Evolutionary conservation across 2,113 vertebrate genomes (phyloP).

Genomic region (Eretmochelys imbricata): DNA sequence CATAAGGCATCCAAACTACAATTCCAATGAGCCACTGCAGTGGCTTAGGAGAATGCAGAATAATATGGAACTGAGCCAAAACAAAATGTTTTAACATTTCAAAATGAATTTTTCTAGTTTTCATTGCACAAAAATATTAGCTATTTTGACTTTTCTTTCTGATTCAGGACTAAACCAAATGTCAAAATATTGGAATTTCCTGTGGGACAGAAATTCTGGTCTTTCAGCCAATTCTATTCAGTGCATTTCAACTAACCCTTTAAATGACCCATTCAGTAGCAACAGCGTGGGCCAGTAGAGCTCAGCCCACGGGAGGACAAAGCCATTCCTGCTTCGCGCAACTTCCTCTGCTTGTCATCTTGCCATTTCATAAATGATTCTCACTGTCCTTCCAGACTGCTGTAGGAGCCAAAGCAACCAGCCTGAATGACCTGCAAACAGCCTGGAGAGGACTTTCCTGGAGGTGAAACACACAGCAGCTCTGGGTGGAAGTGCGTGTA

Average conservation of each 20-base stretch:
- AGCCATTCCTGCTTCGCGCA: neutral
- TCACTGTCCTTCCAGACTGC: conserved; percentile 79
- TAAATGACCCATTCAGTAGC: neutral
- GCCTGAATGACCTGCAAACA: conserved; percentile 52
- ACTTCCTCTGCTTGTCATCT: neutral
- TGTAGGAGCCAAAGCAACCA: conserved; percentile 81
- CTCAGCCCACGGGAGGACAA: rapidly evolving
- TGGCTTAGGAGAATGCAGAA: neutral
- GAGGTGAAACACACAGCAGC: conserved; percentile 82
- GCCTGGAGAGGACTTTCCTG: conserved; percentile 90
- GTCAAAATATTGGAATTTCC: neutral
- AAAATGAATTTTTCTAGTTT: neutral
- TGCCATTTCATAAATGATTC: neutral
- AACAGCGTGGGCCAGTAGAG: neutral
- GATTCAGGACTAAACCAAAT: neutral
- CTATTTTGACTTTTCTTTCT: neutral
- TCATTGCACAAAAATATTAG: neutral
- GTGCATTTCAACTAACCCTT: neutral
- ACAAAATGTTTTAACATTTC: neutral
- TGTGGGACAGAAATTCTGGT: neutral
- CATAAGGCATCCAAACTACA: neutral
- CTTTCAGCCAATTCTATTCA: neutral
- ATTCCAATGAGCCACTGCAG: neutral
- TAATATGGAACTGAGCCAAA: neutral
- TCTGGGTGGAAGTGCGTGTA: rapidly evolving